A percentile compares a stretch with the other conserved stretches of the same genome.
Conservation (phyloP, 2,797 vertebrate species). For the Crenuchus spilurus region DNA sequence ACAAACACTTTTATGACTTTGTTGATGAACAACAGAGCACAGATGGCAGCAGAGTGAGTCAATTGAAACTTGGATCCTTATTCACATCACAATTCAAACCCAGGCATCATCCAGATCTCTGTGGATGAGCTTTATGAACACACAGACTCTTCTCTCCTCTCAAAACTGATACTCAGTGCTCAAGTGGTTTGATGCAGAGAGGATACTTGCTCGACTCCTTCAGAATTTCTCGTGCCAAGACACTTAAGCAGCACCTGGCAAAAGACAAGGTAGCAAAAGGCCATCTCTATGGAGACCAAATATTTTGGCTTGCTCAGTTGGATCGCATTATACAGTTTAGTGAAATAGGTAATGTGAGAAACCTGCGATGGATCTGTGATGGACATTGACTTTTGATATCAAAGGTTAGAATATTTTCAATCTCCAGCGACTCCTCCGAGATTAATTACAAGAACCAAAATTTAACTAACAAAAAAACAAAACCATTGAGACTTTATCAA, state of each 20-base stretch:
- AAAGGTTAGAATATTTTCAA: not conserved
- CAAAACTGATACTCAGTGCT: not conserved
- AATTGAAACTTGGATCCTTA: constrained; percentile 44
- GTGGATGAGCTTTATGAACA: constrained; percentile 28
- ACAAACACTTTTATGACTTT: constrained; percentile 37
- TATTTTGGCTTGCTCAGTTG: not conserved
- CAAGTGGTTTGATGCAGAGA: constrained; percentile 10
- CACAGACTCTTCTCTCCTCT: constrained; percentile 3
- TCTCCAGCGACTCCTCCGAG: not conserved
- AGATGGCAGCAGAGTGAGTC: constrained; percentile 57
- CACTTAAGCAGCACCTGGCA: constrained; percentile 1
- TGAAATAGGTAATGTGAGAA: not conserved
- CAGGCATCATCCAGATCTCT: constrained; percentile 22
- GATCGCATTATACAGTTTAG: not conserved
- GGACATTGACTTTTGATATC: not conserved
- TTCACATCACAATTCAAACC: constrained; percentile 36
- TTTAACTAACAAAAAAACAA: no score
- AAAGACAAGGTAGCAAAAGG: not conserved
- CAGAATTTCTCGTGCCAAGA: not conserved
- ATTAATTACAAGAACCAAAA: not conserved
- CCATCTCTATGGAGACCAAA: constrained; percentile 24
- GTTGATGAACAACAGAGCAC: constrained; percentile 44
- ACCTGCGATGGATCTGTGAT: not conserved
- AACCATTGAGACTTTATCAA: no score
- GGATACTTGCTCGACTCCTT: not conserved